Evolutionary conservation across 2,113 vertebrate species (phyloP).

Genomic region (Aegithalos caudatus): DNA sequence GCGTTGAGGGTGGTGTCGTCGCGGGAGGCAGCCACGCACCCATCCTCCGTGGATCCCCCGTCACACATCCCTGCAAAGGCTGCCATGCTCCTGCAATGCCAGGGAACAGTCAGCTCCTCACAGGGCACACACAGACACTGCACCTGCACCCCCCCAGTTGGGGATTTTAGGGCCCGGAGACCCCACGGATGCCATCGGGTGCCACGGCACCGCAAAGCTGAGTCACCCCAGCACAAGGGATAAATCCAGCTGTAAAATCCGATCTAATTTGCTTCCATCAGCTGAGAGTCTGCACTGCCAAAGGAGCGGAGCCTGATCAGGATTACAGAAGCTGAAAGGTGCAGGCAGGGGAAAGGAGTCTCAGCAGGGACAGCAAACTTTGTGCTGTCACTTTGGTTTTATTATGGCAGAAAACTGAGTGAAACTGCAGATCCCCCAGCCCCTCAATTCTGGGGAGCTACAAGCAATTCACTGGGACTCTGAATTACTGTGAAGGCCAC

Average conservation of each 20-base stretch:
- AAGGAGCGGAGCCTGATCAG: background rate
- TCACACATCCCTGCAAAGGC: conserved; percentile 99
- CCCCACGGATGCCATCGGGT: accelerated
- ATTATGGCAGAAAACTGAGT: background rate
- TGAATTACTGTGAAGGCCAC: background rate
- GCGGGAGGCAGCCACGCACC: conserved; percentile 93
- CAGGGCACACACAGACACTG: too few relatives aligned
- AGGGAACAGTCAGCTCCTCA: background rate
- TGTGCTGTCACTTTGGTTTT: background rate
- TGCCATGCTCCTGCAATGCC: conserved; percentile 90
- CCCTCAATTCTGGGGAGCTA: background rate
- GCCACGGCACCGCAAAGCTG: background rate
- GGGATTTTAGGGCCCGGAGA: accelerated
- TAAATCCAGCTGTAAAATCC: background rate
- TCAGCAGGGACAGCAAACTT: background rate
- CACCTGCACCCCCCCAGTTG: too few relatives aligned
- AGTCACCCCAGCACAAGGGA: background rate
- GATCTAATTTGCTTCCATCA: background rate
- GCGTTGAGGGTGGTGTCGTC: conserved; percentile 98
- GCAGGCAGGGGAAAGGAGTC: background rate
- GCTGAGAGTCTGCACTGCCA: background rate
- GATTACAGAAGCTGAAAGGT: background rate
- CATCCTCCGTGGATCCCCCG: conserved; percentile 96
- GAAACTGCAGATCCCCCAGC: background rate
- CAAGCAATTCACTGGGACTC: background rate